A percentile compares a stretch with the other conserved stretches of the same genome.
Evolutionary conservation across 2,113 vertebrate genomes (phyloP).

Genomic region (Myocastor coypus): DNA sequence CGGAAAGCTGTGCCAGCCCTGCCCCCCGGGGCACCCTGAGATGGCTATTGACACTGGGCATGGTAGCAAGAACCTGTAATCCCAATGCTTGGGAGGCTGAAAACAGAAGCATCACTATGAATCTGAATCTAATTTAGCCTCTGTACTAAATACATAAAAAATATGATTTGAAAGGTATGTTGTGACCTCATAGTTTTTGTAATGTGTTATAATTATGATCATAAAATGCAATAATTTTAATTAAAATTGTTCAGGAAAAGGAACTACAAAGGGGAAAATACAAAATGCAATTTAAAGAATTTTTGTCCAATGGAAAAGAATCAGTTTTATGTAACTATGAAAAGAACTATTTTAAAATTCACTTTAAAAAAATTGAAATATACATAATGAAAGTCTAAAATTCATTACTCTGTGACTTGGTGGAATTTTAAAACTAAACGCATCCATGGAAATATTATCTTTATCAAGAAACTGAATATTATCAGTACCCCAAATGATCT

Average conservation of each 20-base stretch:
- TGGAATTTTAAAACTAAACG: not conserved
- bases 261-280: not conserved
- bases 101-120: too few relatives aligned
- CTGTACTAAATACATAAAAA: too few relatives aligned
- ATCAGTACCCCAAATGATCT: not conserved
- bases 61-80: too few relatives aligned
- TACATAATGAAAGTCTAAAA: not conserved
- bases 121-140: too few relatives aligned
- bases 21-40: too few relatives aligned
- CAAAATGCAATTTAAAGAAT: not conserved
- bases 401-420: not conserved
- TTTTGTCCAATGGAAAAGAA: not conserved
- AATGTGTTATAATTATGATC: not conserved
- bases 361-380: not conserved
- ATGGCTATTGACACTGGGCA: too few relatives aligned
- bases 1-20: too few relatives aligned
- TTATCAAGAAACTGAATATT: constrained; percentile 13
- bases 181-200: not conserved
- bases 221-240: not conserved
- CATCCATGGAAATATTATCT: not conserved
- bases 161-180: too few relatives aligned
- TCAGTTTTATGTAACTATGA: not conserved
- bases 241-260: not conserved
- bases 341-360: constrained; percentile 40
- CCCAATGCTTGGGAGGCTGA: too few relatives aligned